Evolutionary conservation across 2,888 invertebrate genomes (phyloP).

Genomic region (Cryptocephalus moraei): DNA sequence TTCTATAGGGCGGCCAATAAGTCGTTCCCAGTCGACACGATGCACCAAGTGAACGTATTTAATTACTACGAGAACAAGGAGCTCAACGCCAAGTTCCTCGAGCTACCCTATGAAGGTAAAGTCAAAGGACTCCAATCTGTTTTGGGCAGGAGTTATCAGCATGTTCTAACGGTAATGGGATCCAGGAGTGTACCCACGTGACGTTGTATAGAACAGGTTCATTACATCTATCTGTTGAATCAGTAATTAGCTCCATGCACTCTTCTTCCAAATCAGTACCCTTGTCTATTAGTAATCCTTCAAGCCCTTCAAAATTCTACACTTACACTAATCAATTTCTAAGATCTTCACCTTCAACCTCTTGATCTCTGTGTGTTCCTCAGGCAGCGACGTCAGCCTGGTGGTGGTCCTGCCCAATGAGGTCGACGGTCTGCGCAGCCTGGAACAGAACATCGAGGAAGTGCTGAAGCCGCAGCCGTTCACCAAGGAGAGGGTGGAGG

Average conservation of each 20-base stretch:
- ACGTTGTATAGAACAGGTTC: no score
- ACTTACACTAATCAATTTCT: no score
- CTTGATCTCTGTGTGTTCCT: not conserved
- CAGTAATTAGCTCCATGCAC: no score
- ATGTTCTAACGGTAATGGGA: no score
- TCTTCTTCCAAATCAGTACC: no score
- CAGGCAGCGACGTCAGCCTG: slow-evolving; percentile 18
- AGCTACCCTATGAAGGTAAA: slow-evolving; percentile 23
- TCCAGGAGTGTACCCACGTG: no score
- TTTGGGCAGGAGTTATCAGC: no score
- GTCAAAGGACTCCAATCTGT: no score
- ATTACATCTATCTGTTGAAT: no score
- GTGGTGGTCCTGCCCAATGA: slow-evolving; percentile 21
- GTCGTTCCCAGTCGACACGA: slow-evolving; percentile 24
- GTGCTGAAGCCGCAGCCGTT: slow-evolving; percentile 9
- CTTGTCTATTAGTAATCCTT: no score
- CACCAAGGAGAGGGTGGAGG: slow-evolving; percentile 13
- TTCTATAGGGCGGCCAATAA: slow-evolving; percentile 20
- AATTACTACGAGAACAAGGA: slow-evolving; percentile 24
- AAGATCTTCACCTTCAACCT: not conserved
- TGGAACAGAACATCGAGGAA: slow-evolving; percentile 13
- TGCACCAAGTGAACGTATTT: slow-evolving; percentile 18
- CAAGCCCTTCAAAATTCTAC: no score
- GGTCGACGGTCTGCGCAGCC: slow-evolving; percentile 15
- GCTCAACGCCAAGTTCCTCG: slow-evolving; percentile 26